phyloP scores from a whole-genome alignment of 1,140 invertebrate genomes.

The Lepidurus arcticus region DNA sequence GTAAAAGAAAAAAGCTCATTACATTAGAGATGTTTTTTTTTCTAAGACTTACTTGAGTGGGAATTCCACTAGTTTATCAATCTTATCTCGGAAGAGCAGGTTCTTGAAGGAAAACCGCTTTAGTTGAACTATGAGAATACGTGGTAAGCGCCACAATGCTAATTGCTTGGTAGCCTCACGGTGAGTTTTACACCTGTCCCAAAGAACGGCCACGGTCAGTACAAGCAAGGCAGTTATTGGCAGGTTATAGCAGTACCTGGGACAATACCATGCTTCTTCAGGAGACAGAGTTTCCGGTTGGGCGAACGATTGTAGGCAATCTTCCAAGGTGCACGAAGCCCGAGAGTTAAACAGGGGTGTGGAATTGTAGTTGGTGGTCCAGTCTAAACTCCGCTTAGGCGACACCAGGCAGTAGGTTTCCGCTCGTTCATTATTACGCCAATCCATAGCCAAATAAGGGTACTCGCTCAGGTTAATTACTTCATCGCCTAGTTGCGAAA shows the following conservation, averaged over 20 bases:
- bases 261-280: constrained; percentile 51
- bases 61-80: constrained; percentile 50
- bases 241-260: constrained; percentile 29
- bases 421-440: constrained; percentile 46
- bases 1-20: neutral
- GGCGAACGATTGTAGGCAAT: constrained; percentile 51
- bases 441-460: constrained; percentile 46
- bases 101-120: constrained; percentile 48
- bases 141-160: constrained; percentile 45
- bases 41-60: constrained; percentile 42
- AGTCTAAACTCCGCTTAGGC: constrained; percentile 41
- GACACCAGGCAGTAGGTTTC: constrained; percentile 42
- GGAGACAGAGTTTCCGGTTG: constrained; percentile 51
- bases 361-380: neutral
- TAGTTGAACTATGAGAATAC: constrained; percentile 47
- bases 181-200: constrained; percentile 44
- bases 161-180: constrained; percentile 48
- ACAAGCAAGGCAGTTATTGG: neutral
- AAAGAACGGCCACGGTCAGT: neutral
- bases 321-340: constrained; percentile 45
- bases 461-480: constrained; percentile 43
- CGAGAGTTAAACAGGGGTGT: constrained; percentile 31
- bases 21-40: neutral
- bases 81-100: constrained; percentile 47
- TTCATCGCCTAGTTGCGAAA: constrained; percentile 42